A percentile compares a stretch with the other conserved stretches of the same genome.
Conservation (phyloP, 2,797 vertebrate genomes). For the Neoniphon sammara region DNA sequence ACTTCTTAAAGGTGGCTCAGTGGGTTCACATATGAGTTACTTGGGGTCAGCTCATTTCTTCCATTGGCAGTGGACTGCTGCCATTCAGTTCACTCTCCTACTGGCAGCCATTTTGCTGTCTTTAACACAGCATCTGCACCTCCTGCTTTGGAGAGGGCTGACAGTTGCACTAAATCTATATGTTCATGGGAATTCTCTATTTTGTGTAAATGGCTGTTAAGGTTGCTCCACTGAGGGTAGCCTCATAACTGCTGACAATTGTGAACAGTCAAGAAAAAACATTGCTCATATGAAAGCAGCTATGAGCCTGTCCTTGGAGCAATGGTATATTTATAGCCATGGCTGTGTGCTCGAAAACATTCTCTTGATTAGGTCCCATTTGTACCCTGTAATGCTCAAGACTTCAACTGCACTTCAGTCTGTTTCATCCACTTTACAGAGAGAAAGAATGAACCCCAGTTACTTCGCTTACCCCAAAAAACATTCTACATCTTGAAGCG, state of each 20-base stretch:
- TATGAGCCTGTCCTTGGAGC: neutral
- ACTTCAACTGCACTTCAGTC: slow-evolving; percentile 1
- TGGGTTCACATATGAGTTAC: neutral
- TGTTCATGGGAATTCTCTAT: neutral
- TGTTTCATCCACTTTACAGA: neutral
- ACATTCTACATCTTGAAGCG: neutral
- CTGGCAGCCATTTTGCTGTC: slow-evolving; percentile 13
- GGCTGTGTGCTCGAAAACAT: neutral
- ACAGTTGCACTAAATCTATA: neutral
- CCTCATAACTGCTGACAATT: too few relatives aligned
- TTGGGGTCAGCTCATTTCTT: neutral
- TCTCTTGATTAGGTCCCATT: slow-evolving; percentile 5
- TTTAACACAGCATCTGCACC: neutral
- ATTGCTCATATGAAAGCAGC: neutral
- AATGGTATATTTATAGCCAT: slow-evolving; percentile 1
- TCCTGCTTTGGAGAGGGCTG: neutral
- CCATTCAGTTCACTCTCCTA: neutral
- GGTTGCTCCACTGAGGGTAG: too few relatives aligned
- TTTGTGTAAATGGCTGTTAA: too few relatives aligned
- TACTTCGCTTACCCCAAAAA: neutral
- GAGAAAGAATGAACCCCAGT: neutral
- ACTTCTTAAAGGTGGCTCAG: neutral
- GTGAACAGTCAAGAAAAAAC: neutral
- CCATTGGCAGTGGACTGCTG: neutral
- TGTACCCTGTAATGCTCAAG: neutral